Base-by-base conservation (phyloP, 2,888 invertebrate species). In the Agrochola circellaris region DNA sequence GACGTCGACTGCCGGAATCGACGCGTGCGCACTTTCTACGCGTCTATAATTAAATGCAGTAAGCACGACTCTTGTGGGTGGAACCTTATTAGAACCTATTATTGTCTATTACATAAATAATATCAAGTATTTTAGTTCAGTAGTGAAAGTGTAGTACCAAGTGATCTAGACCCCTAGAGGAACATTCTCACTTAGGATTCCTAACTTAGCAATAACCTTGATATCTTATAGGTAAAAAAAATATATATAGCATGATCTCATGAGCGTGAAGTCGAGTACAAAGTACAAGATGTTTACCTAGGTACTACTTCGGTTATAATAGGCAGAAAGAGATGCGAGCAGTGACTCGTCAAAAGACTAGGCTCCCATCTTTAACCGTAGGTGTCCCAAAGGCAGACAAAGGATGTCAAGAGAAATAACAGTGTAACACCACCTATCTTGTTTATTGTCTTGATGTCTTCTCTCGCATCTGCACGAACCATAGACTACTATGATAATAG, bases 1-100 rank as follows among this genome's bases (percentile, higher is more conserved):
- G 48, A 51, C 67, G 42, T 67, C 51, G 5, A 34, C 84, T 82
- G 78, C 77, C 84, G 85, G 81, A 77, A 81, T 73, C 67, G 60
- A 51, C 87, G 64, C 73, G 68, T 58, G 81, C 69, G 64, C 73
- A 87, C 87, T 88, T 87, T 87, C 87, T 87, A 87, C 71, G 58
- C 69, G 66, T 30, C 64, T 73, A 70, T 74, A 75, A 85, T 87
- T 76, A 76, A 80, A 75, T 79, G 75, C 62, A 78, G 51, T 42
- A 23, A 26, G 66, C 76, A 61, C 82, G 75, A 71, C 64, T 62
- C 26, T 51, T 58, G 65, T 30, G 45, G 69, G 72, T 83, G 61
- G 42, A 23, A 72, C 20, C 30, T 72, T 80, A 58, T 69, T 72
- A 58, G 60, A n/a, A 48, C 20, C 58, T 65, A 65, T 67, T 67